A percentile compares a stretch with the other conserved stretches of the same genome.
phyloP scores from a whole-genome alignment of 1,140 invertebrate genomes.

The Drosophila ironensis region DNA sequence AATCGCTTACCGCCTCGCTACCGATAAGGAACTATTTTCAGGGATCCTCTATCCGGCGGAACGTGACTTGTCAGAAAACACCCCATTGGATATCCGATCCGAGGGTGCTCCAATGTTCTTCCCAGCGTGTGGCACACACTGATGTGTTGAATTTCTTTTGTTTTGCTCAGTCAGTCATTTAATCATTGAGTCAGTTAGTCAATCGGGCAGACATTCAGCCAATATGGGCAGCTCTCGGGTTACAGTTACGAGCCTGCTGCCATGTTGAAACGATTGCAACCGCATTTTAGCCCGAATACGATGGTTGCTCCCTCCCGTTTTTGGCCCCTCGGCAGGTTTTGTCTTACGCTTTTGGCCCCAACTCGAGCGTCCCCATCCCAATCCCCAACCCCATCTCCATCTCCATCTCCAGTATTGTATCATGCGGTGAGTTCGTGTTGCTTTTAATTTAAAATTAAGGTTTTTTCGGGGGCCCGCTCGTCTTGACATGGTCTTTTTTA shows the following conservation, averaged over 20 bases:
- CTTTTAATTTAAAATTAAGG: conserved; percentile 39
- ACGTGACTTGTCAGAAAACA: background rate
- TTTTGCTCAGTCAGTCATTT: conserved; percentile 5
- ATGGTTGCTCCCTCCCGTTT: conserved; percentile 3
- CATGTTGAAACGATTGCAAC: conserved; percentile 24
- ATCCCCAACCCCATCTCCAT: background rate
- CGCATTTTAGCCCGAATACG: conserved; percentile 27
- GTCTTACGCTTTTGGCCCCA: conserved; percentile 29
- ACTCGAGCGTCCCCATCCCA: background rate
- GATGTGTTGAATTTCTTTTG: too few relatives aligned
- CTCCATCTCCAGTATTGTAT: conserved; percentile 24
- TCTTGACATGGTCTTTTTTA: conserved; percentile 42
- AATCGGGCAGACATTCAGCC: conserved; percentile 21
- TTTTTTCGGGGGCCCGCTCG: conserved; percentile 20
- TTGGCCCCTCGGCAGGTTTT: conserved; percentile 25
- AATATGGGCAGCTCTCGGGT: conserved; percentile 42
- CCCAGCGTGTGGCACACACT: too few relatives aligned
- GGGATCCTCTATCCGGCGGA: too few relatives aligned
- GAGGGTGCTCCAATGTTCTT: background rate
- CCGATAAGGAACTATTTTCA: too few relatives aligned
- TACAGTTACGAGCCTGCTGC: conserved; percentile 46
- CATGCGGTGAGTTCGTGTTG: conserved; percentile 59
- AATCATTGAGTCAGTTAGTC: conserved; percentile 42
- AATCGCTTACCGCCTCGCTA: too few relatives aligned
- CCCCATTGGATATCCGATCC: conserved; percentile 17